A percentile compares a stretch with the other conserved stretches of the same genome.
These are phyloP conservation scores for Eunapius fragilis DNA, from an alignment of 37 sponge, comb jelly and placozoan genomes.

Conservation along the genomic window DNA sequence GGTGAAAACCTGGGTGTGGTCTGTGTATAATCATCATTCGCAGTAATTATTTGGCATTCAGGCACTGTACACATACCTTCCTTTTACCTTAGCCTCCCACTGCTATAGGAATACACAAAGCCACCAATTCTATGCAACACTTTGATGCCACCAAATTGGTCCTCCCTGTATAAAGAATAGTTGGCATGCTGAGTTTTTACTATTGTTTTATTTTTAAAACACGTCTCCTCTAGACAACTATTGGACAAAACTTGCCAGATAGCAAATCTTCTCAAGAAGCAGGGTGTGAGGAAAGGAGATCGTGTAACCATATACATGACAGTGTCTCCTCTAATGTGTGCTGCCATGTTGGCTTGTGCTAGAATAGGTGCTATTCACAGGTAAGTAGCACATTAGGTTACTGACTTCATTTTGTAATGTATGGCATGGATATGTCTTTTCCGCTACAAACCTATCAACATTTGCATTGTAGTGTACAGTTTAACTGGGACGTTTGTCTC, in stretches of 20 bases:
- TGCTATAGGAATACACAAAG: no score
- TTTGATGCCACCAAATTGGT: not conserved
- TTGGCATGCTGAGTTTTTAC: not conserved
- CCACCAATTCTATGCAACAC: no score
- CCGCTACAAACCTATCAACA: no score
- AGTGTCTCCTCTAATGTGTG: constrained; percentile 76
- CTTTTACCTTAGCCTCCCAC: not conserved
- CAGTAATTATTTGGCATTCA: no score
- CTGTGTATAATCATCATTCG: no score
- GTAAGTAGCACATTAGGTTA: no score
- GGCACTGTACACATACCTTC: no score
- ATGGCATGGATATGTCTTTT: no score
- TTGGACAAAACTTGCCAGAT: constrained; percentile 87
- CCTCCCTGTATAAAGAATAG: not conserved
- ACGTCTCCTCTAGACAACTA: constrained; percentile 67
- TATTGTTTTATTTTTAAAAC: not conserved
- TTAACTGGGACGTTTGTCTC: no score
- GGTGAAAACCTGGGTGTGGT: no score
- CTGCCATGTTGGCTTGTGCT: constrained; percentile 95
- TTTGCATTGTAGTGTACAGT: no score
- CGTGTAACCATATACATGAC: constrained; percentile 94
- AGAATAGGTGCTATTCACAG: constrained; percentile 93
- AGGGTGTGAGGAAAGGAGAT: constrained; percentile 92
- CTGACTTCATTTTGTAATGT: no score
- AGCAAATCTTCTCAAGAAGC: constrained; percentile 83